phyloP scores from a whole-genome alignment of 2,888 invertebrate species.

The Caenorhabditis wallacei region DNA sequence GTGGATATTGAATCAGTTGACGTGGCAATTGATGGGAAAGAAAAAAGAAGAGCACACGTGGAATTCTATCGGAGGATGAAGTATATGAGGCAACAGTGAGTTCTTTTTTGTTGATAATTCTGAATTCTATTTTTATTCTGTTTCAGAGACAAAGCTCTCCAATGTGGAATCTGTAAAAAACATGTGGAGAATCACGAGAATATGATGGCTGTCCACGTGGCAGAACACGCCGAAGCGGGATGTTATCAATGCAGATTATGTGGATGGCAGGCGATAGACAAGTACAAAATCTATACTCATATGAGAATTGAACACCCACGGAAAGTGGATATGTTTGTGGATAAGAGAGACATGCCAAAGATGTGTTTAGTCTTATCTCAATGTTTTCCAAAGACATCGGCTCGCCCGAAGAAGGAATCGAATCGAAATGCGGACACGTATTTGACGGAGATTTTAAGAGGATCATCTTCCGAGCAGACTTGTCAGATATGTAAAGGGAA shows the following conservation, averaged over 20 bases:
- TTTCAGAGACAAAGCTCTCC: constrained; percentile 66
- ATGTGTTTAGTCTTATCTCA: constrained; percentile 57
- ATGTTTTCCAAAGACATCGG: constrained; percentile 65
- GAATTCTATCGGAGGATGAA: constrained; percentile 76
- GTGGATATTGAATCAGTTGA: constrained; percentile 73
- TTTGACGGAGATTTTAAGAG: constrained; percentile 31
- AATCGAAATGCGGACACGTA: constrained; percentile 46
- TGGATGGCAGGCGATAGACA: constrained; percentile 69
- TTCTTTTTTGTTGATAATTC: neutral
- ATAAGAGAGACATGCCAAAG: constrained; percentile 69
- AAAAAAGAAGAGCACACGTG: constrained; percentile 73
- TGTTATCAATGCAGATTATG: constrained; percentile 70
- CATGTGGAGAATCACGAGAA: constrained; percentile 69
- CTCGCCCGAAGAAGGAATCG: constrained; percentile 60
- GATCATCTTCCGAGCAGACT: neutral
- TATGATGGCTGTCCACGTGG: constrained; percentile 70
- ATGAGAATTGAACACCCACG: constrained; percentile 70
- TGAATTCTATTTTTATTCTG: neutral
- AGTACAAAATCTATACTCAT: constrained; percentile 68
- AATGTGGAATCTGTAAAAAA: constrained; percentile 69
- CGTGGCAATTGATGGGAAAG: constrained; percentile 62
- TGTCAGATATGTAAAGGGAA: constrained; percentile 29
- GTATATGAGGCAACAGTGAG: constrained; percentile 68
- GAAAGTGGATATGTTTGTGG: constrained; percentile 65
- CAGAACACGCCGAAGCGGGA: constrained; percentile 68